Evolutionary conservation across 2,113 vertebrate genomes (phyloP), one percentile per base, ranked within the genome.

Genomic region (Prionailurus bengalensis): DNA sequence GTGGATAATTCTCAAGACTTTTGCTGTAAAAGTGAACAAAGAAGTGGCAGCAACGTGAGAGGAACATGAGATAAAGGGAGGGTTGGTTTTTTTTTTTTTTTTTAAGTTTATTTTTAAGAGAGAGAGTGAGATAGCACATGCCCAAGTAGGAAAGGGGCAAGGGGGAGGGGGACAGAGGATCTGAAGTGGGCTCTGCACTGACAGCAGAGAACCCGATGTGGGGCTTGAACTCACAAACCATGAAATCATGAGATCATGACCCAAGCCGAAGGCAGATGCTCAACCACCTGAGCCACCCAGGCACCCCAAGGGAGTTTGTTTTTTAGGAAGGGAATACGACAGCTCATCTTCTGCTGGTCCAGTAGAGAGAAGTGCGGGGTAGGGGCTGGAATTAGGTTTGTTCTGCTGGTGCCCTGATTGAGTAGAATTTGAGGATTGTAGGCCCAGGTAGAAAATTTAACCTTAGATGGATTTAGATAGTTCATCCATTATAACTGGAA

Each of bases 321-420:
- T 93, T 86, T 86, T 78, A 78, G 39, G 42, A 66, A 84, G 55
- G 42, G 27, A 53, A 80, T 88, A 17, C 1, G 16, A 5, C 31
- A 94, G 31, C 36, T 79, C 11, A 2, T 94, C 48, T 86, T 42
- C 70, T 12, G 63, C 29, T 80, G 15, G 71, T 71, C 36, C 74
- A 71, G 31, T 48, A 81, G 74, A 71, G 42, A 68, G 63, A 71
- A 71, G 7, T 71, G 23, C 61, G 19, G 76, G 51, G 4, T 89
- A 14, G 31, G 51, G 5, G n/a, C 88, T 80, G 80, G 84, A 80
- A 88, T 94, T 61, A 48, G 48, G 51, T 88, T 94, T 94, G 51
- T 61, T 63, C 39, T 89, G 92, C 39, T 71, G 31, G 48, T 48
- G 8, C 51, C 65, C 65, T 89, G 65, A 89, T 17, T 81, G 65